Evolutionary conservation across 2,888 invertebrate species (phyloP).

Genomic region (Nemapogon koenigi): DNA sequence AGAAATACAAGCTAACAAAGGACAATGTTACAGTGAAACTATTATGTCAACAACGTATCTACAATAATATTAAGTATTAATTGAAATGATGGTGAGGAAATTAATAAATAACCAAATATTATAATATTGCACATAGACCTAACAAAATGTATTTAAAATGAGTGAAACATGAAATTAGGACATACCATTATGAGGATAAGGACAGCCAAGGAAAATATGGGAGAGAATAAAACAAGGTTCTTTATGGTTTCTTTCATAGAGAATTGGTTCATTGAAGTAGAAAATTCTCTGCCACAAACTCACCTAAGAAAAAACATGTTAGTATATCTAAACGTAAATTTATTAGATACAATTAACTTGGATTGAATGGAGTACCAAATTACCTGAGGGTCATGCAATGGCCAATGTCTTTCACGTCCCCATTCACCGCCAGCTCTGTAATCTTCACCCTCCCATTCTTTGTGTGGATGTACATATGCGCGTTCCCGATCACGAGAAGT

Average conservation of each 20-base stretch:
- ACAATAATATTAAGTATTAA: no score
- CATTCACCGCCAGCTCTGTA: slow-evolving; percentile 60
- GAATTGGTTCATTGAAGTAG: slow-evolving; percentile 51
- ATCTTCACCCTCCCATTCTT: slow-evolving; percentile 61
- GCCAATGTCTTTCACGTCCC: slow-evolving; percentile 56
- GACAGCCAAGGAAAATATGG: slow-evolving; percentile 59
- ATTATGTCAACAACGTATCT: no score
- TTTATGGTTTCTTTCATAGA: slow-evolving; percentile 41
- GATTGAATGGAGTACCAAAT: background rate
- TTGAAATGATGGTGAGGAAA: no score
- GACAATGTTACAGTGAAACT: no score
- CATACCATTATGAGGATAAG: slow-evolving; percentile 56
- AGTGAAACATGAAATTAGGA: no score
- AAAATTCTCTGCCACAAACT: slow-evolving; percentile 38
- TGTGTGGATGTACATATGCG: slow-evolving; percentile 51
- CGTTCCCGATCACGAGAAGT: slow-evolving; percentile 54
- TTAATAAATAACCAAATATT: no score
- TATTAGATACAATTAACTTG: background rate
- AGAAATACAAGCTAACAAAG: no score
- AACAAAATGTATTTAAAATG: no score
- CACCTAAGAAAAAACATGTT: slow-evolving; percentile 38
- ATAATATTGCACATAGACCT: no score
- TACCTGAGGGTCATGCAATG: slow-evolving; percentile 54
- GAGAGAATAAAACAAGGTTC: slow-evolving; percentile 50
- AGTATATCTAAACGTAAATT: no score